phyloP scores from a whole-genome alignment of 2,113 vertebrate genomes.

The Gasterosteus aculeatus region DNA sequence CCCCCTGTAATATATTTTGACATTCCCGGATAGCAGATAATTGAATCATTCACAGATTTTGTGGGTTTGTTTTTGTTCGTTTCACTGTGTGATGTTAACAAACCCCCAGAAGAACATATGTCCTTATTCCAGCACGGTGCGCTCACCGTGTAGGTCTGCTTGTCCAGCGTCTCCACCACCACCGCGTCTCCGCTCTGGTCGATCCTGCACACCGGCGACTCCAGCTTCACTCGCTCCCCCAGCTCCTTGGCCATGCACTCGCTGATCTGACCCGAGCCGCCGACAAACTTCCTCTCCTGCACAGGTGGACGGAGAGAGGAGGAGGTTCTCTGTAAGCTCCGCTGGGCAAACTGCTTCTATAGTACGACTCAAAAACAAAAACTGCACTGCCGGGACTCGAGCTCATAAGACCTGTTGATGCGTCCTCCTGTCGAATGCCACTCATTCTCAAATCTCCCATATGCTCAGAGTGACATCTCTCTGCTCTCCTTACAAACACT shows the following conservation, averaged over 20 bases:
- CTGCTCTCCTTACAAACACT: slow-evolving; percentile 29
- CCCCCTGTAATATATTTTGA: not conserved
- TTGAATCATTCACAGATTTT: too few species aligned
- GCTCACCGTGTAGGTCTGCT: slow-evolving; percentile 85
- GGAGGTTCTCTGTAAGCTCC: too few species aligned
- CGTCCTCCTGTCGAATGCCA: not conserved
- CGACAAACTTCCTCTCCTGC: slow-evolving; percentile 95
- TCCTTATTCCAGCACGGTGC: not conserved
- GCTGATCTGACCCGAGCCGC: slow-evolving; percentile 93
- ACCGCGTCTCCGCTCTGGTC: slow-evolving; percentile 87
- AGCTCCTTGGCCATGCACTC: slow-evolving; percentile 87
- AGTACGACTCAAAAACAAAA: not conserved
- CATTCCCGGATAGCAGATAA: not conserved
- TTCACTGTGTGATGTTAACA: too few species aligned
- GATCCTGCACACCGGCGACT: slow-evolving; percentile 86
- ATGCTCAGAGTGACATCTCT: slow-evolving; percentile 24
- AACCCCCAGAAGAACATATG: too few species aligned
- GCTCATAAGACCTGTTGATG: not conserved
- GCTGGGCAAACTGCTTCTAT: not conserved
- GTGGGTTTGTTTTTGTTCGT: too few species aligned
- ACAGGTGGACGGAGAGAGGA: slow-evolving; percentile 4
- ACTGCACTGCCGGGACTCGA: not conserved
- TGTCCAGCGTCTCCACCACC: slow-evolving; percentile 88
- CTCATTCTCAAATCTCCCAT: slow-evolving; percentile 27
- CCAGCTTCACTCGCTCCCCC: slow-evolving; percentile 86